phyloP scores from a whole-genome alignment of 2,113 vertebrate genomes.

The Lagopus muta region DNA sequence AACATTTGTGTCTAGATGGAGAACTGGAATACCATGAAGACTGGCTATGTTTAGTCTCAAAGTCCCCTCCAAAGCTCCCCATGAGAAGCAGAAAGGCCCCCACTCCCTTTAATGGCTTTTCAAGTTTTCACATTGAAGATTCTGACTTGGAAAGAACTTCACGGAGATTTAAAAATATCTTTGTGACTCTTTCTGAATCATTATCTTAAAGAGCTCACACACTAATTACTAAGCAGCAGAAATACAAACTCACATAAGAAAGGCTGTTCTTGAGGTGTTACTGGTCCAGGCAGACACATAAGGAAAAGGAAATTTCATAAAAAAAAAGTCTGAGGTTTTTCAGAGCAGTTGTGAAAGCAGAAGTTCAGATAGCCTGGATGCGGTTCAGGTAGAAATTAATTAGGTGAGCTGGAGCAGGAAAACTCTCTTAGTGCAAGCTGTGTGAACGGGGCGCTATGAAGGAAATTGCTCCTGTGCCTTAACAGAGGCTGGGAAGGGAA shows the following conservation, averaged over 20 bases:
- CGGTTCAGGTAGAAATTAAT: slow-evolving; percentile 25
- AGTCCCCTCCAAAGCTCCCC: not conserved
- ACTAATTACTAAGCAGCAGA: not conserved
- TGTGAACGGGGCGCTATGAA: not conserved
- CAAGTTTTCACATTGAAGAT: not conserved
- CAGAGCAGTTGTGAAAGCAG: slow-evolving; percentile 15
- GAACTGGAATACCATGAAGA: not conserved
- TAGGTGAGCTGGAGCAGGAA: slow-evolving; percentile 19
- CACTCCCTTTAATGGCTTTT: not conserved
- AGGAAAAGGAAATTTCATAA: slow-evolving; percentile 11
- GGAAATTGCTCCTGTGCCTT: not conserved
- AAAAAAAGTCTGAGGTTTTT: slow-evolving; percentile 3
- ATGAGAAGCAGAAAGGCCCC: not conserved
- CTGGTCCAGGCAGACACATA: not conserved
- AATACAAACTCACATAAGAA: not conserved
- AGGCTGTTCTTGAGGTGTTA: not conserved
- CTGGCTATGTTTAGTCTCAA: not conserved
- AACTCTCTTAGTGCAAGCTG: not conserved
- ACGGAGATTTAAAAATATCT: not conserved
- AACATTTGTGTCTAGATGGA: not conserved
- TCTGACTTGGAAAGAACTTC: not conserved
- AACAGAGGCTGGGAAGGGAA: not conserved
- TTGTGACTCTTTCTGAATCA: not conserved
- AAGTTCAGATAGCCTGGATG: not conserved
- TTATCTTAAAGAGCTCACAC: not conserved